phyloP scores from a whole-genome alignment of 2,113 vertebrate species.

The Astatotilapia flaviijosephi region DNA sequence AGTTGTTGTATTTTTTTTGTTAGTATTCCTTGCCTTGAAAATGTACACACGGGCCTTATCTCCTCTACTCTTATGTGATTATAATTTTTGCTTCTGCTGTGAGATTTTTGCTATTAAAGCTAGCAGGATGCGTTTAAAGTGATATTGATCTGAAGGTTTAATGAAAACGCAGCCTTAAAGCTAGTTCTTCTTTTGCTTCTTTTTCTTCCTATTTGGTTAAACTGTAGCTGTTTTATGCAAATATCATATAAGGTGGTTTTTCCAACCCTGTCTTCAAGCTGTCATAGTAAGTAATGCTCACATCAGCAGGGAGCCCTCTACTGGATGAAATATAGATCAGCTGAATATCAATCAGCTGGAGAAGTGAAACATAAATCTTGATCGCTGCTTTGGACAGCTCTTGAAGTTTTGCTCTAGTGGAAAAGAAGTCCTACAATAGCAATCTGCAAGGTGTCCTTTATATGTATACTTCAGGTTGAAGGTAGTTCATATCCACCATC shows the following conservation, averaged over 20 bases:
- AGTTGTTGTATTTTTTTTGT: neutral
- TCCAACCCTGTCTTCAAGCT: neutral
- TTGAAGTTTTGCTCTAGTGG: neutral
- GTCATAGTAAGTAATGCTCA: neutral
- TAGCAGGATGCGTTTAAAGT: neutral
- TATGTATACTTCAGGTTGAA: neutral
- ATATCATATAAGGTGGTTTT: neutral
- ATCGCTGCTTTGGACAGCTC: neutral
- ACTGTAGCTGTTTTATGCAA: neutral
- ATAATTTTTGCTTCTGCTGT: neutral
- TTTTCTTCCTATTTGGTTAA: neutral
- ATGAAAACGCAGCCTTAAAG: neutral
- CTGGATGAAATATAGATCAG: conserved; percentile 34
- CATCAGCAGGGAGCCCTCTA: conserved; percentile 59
- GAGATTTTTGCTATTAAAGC: neutral
- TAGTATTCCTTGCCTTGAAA: neutral
- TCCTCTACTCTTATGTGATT: neutral
- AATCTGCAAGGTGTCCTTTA: neutral
- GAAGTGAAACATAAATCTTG: neutral
- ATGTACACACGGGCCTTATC: neutral
- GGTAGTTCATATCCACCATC: neutral
- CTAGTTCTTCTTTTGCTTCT: neutral
- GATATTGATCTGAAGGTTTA: neutral
- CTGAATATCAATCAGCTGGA: neutral
- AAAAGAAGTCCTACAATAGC: neutral